These are phyloP conservation scores for Thereva nobilitata DNA, from an alignment of 2,888 invertebrate genomes.

Conservation along the genomic window DNA sequence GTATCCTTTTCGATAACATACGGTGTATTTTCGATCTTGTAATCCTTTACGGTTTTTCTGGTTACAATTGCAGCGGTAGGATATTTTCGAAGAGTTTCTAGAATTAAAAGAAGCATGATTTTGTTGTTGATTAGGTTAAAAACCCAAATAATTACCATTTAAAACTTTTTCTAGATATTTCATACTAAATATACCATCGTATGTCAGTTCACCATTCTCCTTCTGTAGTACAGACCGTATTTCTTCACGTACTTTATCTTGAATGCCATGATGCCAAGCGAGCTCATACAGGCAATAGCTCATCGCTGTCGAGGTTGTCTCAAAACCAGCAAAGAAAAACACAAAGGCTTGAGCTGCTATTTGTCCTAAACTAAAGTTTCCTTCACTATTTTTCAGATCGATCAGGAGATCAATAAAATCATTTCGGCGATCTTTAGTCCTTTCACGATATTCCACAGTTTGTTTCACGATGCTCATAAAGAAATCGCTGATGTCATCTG, in stretches of 20 bases:
- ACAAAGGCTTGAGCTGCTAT: slow-evolving; percentile 58
- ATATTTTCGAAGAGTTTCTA: slow-evolving; percentile 59
- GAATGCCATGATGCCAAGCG: slow-evolving; percentile 50
- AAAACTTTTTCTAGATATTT: slow-evolving; percentile 57
- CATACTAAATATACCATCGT: slow-evolving; percentile 56
- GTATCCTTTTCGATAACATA: slow-evolving; percentile 52
- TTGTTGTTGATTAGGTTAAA: no score
- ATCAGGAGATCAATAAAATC: slow-evolving; percentile 61
- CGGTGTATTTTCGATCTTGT: slow-evolving; percentile 49
- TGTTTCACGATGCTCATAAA: slow-evolving; percentile 54
- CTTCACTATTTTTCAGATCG: slow-evolving; percentile 52
- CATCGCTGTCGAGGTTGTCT: slow-evolving; percentile 58
- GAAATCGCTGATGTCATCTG: slow-evolving; percentile 49
- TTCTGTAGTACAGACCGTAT: slow-evolving; percentile 45
- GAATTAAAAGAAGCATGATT: background rate
- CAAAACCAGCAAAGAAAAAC: slow-evolving; percentile 59
- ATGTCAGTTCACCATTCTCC: slow-evolving; percentile 53
- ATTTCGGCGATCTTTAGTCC: slow-evolving; percentile 53
- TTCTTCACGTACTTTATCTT: slow-evolving; percentile 10
- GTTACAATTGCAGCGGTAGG: slow-evolving; percentile 54
- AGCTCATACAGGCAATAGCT: slow-evolving; percentile 54
- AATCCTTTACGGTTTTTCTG: slow-evolving; percentile 51
- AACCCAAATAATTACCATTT: slow-evolving; percentile 50
- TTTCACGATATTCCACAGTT: slow-evolving; percentile 54
- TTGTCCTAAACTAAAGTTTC: slow-evolving; percentile 22